These are phyloP conservation scores for Dryas iulia DNA, from an alignment of 1,140 invertebrate genomes.

Conservation along the genomic window DNA sequence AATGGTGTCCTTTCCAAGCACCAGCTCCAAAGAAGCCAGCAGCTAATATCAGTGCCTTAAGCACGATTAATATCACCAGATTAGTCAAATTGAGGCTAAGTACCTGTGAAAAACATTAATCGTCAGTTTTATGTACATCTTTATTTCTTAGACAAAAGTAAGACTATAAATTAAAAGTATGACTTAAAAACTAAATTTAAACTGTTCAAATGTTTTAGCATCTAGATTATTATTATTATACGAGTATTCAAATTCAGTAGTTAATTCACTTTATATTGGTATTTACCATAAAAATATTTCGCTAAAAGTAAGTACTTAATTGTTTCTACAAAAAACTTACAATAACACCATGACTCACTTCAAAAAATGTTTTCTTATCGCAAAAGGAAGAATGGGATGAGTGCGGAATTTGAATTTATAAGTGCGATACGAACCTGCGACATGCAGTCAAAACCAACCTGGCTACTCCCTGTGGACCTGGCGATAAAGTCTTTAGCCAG, in stretches of 20 bases:
- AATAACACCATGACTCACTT: slow-evolving; percentile 13
- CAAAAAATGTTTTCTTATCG: slow-evolving; percentile 13
- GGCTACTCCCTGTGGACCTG: slow-evolving; percentile 84
- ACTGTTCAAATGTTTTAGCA: too few species aligned
- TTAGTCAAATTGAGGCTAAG: slow-evolving; percentile 92
- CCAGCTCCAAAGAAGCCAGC: slow-evolving; percentile 88
- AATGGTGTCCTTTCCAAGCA: slow-evolving; percentile 81
- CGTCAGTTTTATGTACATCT: neutral
- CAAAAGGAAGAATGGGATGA: slow-evolving; percentile 30
- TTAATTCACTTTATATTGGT: neutral
- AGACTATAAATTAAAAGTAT: too few species aligned
- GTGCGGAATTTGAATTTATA: slow-evolving; percentile 51
- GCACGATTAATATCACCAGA: slow-evolving; percentile 87
- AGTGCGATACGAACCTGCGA: slow-evolving; percentile 76
- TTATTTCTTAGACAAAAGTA: too few species aligned
- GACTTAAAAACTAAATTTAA: too few species aligned
- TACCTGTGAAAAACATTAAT: slow-evolving; percentile 79
- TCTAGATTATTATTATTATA: too few species aligned
- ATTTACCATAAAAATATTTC: neutral
- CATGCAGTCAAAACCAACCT: slow-evolving; percentile 81
- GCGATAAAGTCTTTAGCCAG: slow-evolving; percentile 85
- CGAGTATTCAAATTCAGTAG: neutral
- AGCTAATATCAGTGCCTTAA: slow-evolving; percentile 90
- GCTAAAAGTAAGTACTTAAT: neutral
- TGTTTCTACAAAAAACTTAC: neutral